Conservation (phyloP, 2,888 invertebrate genomes). For the Scelioninae gen. 1 region DNA sequence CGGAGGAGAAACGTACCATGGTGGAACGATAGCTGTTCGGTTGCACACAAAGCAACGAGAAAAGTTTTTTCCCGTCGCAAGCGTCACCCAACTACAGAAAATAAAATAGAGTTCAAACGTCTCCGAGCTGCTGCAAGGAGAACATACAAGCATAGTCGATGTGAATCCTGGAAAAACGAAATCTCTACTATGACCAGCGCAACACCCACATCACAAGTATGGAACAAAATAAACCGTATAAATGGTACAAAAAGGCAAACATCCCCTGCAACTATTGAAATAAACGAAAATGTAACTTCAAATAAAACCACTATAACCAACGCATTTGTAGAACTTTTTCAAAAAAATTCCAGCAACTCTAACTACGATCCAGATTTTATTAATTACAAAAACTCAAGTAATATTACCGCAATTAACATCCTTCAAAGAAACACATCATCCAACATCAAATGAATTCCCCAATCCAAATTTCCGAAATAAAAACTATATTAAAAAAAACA, state of each 20-base stretch:
- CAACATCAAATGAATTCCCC: background rate
- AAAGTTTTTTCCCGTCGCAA: constrained; percentile 1
- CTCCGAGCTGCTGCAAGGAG: background rate
- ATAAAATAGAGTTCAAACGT: constrained; percentile 3
- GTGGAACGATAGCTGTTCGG: constrained; percentile 5
- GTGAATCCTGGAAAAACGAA: constrained; percentile 32
- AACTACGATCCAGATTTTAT: constrained; percentile 34
- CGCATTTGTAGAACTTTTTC: constrained; percentile 17
- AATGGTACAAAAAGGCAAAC: background rate
- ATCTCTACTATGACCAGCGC: constrained; percentile 5
- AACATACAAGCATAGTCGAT: constrained; percentile 43
- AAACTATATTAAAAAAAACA: background rate
- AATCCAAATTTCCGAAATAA: background rate
- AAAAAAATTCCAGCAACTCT: constrained; percentile 46
- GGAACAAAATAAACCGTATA: constrained; percentile 12
- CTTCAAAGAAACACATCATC: background rate
- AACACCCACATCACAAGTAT: constrained; percentile 1
- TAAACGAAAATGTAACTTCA: background rate
- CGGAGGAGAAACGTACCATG: constrained; percentile 16
- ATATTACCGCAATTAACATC: background rate
- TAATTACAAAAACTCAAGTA: constrained; percentile 4
- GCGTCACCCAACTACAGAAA: background rate
- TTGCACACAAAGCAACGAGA: constrained; percentile 8
- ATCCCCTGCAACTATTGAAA: background rate
- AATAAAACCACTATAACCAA: background rate